These are phyloP conservation scores for Rhagoletis pomonella DNA, from an alignment of 1,140 invertebrate genomes.

Conservation along the genomic window DNA sequence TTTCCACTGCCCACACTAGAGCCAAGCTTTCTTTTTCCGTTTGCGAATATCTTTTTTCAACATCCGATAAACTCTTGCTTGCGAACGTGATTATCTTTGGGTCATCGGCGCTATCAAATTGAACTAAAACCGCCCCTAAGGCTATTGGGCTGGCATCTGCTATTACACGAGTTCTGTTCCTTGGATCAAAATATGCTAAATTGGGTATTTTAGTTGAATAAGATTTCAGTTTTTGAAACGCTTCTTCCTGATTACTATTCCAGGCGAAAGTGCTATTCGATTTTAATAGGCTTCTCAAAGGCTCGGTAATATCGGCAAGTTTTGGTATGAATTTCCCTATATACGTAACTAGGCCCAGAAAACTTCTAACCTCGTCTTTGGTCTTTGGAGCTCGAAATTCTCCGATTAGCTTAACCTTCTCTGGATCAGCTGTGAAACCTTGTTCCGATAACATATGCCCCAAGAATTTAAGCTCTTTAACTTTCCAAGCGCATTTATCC, in stretches of 20 bases:
- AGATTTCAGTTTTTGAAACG: no score
- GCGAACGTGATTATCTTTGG: no score
- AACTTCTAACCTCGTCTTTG: slow-evolving; percentile 66
- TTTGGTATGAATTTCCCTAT: slow-evolving; percentile 70
- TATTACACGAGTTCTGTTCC: slow-evolving; percentile 59
- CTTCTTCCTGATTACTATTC: no score
- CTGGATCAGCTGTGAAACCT: slow-evolving; percentile 67
- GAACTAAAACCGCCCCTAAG: slow-evolving; percentile 64
- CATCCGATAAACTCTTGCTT: no score
- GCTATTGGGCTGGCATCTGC: slow-evolving; percentile 69
- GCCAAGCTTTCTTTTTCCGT: no score
- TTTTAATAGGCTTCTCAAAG: slow-evolving; percentile 33
- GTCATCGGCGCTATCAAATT: no score
- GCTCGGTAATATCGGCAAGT: slow-evolving; percentile 60
- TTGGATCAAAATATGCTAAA: slow-evolving; percentile 53
- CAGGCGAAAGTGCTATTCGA: no score
- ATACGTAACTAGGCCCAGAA: slow-evolving; percentile 73
- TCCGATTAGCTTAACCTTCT: slow-evolving; percentile 65
- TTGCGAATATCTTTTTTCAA: no score
- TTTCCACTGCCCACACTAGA: no score
- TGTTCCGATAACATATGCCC: slow-evolving; percentile 71
- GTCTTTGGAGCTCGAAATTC: slow-evolving; percentile 64
- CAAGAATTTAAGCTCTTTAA: slow-evolving; percentile 68
- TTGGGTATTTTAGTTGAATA: no score
- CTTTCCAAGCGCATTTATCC: slow-evolving; percentile 65